Conservation (phyloP, 1,140 invertebrate species). For the Euschistus heros region DNA sequence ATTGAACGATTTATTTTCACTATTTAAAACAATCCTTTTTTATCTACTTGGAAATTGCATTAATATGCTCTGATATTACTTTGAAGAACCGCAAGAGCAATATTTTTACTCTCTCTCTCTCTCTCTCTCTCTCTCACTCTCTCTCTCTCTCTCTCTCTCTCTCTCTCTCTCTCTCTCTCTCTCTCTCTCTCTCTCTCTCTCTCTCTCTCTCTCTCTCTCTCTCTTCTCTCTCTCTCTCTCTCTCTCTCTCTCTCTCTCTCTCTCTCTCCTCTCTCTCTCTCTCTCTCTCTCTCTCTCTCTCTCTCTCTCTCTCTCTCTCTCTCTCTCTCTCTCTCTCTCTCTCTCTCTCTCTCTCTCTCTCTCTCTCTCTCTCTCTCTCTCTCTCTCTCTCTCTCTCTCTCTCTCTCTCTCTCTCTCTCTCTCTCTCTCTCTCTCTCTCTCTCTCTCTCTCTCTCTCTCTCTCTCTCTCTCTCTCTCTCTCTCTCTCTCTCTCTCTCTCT, state of each 20-base stretch:
- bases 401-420: background rate
- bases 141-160: too few relatives aligned
- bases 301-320: background rate
- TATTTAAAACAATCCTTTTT: too few relatives aligned
- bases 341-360: background rate
- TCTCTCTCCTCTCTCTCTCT: slow-evolving; percentile 1
- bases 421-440: background rate
- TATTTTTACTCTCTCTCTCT: too few relatives aligned
- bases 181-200: background rate
- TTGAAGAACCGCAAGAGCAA: too few relatives aligned
- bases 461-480: background rate
- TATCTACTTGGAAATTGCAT: too few relatives aligned
- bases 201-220: background rate
- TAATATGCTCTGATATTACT: too few relatives aligned
- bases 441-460: background rate
- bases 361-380: background rate
- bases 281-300: background rate
- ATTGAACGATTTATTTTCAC: too few relatives aligned
- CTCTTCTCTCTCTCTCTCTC: slow-evolving; percentile 1
- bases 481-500: background rate
- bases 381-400: background rate
- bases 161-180: background rate
- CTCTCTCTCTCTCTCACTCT: too few relatives aligned
- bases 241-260: background rate
- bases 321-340: background rate